Conservation (phyloP, 1,140 invertebrate species). For the Paralvinella palmiformis region DNA sequence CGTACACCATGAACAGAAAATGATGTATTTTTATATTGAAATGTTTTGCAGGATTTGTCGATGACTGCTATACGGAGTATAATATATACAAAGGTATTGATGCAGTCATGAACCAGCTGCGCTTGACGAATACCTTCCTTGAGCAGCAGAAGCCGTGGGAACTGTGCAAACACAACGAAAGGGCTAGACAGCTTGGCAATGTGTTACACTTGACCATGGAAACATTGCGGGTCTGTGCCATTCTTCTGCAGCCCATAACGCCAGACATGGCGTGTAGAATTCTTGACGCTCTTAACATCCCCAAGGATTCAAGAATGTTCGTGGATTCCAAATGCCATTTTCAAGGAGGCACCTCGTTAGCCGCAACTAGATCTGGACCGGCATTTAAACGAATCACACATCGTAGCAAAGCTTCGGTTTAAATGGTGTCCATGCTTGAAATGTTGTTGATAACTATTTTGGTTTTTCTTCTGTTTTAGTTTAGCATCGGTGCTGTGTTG, state of each 20-base stretch:
- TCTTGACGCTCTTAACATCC: slow-evolving; percentile 53
- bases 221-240: slow-evolving; percentile 63
- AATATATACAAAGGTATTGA: slow-evolving; percentile 82
- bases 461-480: no score
- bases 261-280: slow-evolving; percentile 61
- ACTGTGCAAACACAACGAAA: slow-evolving; percentile 56
- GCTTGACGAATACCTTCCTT: slow-evolving; percentile 78
- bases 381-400: no score
- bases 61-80: slow-evolving; percentile 50
- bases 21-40: neutral
- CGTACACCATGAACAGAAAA: neutral
- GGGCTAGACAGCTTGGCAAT: slow-evolving; percentile 57
- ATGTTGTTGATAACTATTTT: no score
- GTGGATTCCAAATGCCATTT: slow-evolving; percentile 5
- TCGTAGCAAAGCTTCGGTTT: no score
- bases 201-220: slow-evolving; percentile 74
- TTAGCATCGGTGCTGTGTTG: no score
- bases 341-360: neutral
- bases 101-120: slow-evolving; percentile 64
- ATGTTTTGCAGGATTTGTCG: slow-evolving; percentile 15
- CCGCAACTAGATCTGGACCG: no score
- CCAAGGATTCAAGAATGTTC: slow-evolving; percentile 22
- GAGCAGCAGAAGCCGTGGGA: slow-evolving; percentile 81
- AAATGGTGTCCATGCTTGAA: no score
- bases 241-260: slow-evolving; percentile 77